Conservation (phyloP, 1,140 invertebrate genomes). For the Babylonia areolata region DNA sequence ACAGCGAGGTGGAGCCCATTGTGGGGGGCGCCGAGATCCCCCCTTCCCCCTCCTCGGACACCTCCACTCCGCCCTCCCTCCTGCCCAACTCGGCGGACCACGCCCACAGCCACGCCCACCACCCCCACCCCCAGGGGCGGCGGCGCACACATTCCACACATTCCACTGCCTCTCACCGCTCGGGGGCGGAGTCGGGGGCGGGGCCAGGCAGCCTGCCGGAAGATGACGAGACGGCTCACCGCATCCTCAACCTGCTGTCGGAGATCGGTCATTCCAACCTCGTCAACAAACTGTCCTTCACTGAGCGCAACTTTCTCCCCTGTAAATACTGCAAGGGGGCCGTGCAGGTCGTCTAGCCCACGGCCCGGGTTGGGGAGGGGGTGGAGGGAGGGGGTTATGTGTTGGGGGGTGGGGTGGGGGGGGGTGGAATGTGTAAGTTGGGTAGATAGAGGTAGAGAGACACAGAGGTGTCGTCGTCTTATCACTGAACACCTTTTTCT, state of each 20-base stretch:
- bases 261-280: slow-evolving; percentile 89
- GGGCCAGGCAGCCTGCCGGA: slow-evolving; percentile 29
- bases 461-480: too few relatives aligned
- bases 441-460: not conserved
- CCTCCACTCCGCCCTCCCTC: slow-evolving; percentile 17
- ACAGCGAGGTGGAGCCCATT: slow-evolving; percentile 72
- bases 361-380: too few relatives aligned
- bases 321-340: slow-evolving; percentile 72
- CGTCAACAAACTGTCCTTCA: slow-evolving; percentile 75
- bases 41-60: slow-evolving; percentile 30
- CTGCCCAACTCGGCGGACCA: not conserved
- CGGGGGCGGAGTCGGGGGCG: slow-evolving; percentile 18
- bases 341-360: slow-evolving; percentile 60
- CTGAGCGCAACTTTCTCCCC: slow-evolving; percentile 69
- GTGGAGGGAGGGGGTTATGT: not conserved
- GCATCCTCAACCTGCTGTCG: slow-evolving; percentile 86
- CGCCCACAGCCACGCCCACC: slow-evolving; percentile 33
- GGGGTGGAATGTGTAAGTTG: not conserved
- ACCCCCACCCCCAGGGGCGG: slow-evolving; percentile 3
- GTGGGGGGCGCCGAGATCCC: slow-evolving; percentile 55
- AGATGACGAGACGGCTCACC: slow-evolving; percentile 79
- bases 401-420: not conserved
- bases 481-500: too few relatives aligned
- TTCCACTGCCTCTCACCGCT: slow-evolving; percentile 3
- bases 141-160: slow-evolving; percentile 35